Conservation (phyloP, 2,888 invertebrate species). For the Sericinus montela region DNA sequence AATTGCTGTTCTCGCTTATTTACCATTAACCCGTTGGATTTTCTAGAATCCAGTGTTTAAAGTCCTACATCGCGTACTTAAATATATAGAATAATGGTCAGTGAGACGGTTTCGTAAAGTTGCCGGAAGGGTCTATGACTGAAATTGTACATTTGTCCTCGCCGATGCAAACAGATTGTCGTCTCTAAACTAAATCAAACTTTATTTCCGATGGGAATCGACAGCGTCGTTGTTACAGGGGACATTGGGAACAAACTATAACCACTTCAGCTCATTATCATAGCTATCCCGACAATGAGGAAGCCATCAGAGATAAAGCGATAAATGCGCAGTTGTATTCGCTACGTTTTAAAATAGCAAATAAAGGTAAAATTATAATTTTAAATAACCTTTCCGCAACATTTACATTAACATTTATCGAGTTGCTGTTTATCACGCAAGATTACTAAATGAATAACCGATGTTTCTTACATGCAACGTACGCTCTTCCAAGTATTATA, state of each 20-base stretch:
- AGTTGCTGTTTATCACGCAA: too few relatives aligned
- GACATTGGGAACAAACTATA: conserved; percentile 49
- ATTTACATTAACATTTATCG: too few relatives aligned
- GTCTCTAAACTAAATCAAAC: conserved; percentile 72
- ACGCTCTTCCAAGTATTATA: too few relatives aligned
- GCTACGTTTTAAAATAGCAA: conserved; percentile 2
- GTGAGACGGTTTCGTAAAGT: too few relatives aligned
- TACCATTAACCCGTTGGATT: too few relatives aligned
- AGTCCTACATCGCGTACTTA: too few relatives aligned
- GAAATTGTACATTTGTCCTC: conserved; percentile 56
- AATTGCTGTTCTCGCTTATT: too few relatives aligned
- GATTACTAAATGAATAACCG: too few relatives aligned
- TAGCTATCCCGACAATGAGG: conserved; percentile 33
- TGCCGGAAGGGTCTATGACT: conserved; percentile 23
- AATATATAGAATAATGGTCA: too few relatives aligned
- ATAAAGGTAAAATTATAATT: conserved; percentile 11
- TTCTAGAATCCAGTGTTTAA: too few relatives aligned
- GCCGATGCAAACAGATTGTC: conserved; percentile 60
- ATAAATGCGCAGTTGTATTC: conserved; percentile 30
- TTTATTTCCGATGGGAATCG: conserved; percentile 62
- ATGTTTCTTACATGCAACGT: too few relatives aligned
- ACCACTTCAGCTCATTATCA: conserved; percentile 50
- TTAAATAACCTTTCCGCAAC: conserved; percentile 1
- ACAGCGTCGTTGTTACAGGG: conserved; percentile 41
- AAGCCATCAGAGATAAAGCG: conserved; percentile 27